Evolutionary conservation across 2,888 invertebrate genomes (phyloP).

Genomic region (Caradrina clavipalpis): DNA sequence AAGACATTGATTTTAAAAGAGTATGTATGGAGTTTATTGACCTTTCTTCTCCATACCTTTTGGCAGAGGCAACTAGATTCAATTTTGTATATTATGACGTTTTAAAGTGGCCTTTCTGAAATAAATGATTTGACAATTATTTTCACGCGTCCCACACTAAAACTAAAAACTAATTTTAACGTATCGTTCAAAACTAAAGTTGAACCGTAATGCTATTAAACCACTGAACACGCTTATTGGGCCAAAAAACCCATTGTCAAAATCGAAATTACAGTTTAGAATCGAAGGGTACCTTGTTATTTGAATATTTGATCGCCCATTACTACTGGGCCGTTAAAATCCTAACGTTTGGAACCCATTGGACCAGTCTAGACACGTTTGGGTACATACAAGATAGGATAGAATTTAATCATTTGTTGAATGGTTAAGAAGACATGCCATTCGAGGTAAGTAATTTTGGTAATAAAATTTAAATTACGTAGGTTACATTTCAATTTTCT

Average conservation of each 20-base stretch:
- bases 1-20: no score
- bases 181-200: neutral
- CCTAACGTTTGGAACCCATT: conserved; percentile 52
- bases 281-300: conserved; percentile 49
- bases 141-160: no score
- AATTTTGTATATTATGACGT: no score
- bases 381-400: neutral
- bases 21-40: no score
- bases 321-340: conserved; percentile 50
- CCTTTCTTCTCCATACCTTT: no score
- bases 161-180: neutral
- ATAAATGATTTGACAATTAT: no score
- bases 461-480: neutral
- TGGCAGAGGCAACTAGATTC: no score
- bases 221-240: conserved; percentile 35
- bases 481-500: no score
- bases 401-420: conserved; percentile 34
- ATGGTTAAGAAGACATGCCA: neutral
- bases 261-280: conserved; percentile 48
- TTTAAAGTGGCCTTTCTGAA: no score
- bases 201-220: conserved; percentile 10
- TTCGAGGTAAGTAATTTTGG: neutral
- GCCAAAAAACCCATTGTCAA: conserved; percentile 36
- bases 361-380: conserved; percentile 21
- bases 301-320: conserved; percentile 58